Evolutionary conservation across 2,113 vertebrate species (phyloP), one percentile per base, ranked within the genome.

Genomic region (Cromileptes altivelis): DNA sequence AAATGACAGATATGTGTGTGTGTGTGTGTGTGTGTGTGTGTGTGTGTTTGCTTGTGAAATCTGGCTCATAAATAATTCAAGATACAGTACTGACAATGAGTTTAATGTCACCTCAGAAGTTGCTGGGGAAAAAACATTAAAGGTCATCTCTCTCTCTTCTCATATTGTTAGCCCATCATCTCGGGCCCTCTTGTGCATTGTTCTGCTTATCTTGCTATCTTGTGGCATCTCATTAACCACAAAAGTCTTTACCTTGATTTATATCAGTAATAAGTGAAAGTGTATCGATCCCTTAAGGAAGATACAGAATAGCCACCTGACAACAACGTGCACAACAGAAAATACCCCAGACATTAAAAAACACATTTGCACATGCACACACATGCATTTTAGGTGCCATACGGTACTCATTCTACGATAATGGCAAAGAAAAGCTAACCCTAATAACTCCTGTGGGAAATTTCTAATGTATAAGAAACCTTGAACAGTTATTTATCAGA

Each of bases 261-360:
- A 78, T 82, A 63, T 45, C 33, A 78, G 73, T 69, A 84, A 83
- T 85, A 72, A 65, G 57, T 70, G 62, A 75, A 75, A 81, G 50
- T 81, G 65, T 62, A 91, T 91, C 81, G 85, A 91, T 86, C 33
- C 23, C 61, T 72, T 17, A 63, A 83, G 30, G 55, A 56, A 57
- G 64, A 85, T n/a, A 68, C 64, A 56, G 78, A 78, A 73, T 23
- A 40, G 23, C 30, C 17, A 52, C 55, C 50, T 19, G 10, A 72
- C 42, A 27, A 57, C 37, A 53, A 72, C 7, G 33, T 18, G 42
- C n/a, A 45, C 25, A 70, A 50, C 4, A 65, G 18, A 30, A 70
- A 88, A 63, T 19, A 45, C 30, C 21, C 12, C 2, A 12, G 40
- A 65, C 62, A 14, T 37, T 33, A 37, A 52, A 50, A 56, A 19